phyloP scores from a whole-genome alignment of 2,888 invertebrate genomes.

The Disparrhopalites patrizii region DNA sequence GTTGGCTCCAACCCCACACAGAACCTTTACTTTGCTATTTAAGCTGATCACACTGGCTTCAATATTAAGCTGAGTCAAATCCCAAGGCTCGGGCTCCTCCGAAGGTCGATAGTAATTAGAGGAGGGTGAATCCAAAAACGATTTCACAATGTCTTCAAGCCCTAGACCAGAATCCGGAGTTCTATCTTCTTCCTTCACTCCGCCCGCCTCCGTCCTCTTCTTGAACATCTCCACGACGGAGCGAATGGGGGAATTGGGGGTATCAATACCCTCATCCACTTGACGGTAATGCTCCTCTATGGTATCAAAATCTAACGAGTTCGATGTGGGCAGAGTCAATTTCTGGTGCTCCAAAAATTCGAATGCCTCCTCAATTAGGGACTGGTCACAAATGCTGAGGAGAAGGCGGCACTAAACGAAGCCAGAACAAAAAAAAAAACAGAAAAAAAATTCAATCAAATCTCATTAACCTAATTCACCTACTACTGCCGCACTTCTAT shows the following conservation, averaged over 20 bases:
- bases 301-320: slow-evolving; percentile 35
- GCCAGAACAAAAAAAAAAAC: too few relatives aligned
- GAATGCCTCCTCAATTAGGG: slow-evolving; percentile 78
- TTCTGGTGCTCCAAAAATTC: slow-evolving; percentile 76
- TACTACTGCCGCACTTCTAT: too few relatives aligned
- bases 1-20: slow-evolving; percentile 66
- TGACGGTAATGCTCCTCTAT: slow-evolving; percentile 19
- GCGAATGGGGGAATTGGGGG: slow-evolving; percentile 46
- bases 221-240: slow-evolving; percentile 44
- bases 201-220: slow-evolving; percentile 29
- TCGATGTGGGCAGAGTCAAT: slow-evolving; percentile 51
- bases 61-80: slow-evolving; percentile 77
- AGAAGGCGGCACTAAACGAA: slow-evolving; percentile 63
- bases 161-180: slow-evolving; percentile 47
- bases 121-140: slow-evolving; percentile 61
- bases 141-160: slow-evolving; percentile 46
- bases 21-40: slow-evolving; percentile 74
- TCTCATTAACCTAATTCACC: too few relatives aligned
- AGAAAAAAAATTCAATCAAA: too few relatives aligned
- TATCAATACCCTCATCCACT: slow-evolving; percentile 47
- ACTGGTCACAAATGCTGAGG: slow-evolving; percentile 78
- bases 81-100: slow-evolving; percentile 79
- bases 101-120: slow-evolving; percentile 75
- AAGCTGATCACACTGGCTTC: slow-evolving; percentile 84
- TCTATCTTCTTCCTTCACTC: slow-evolving; percentile 36